These are phyloP conservation scores for Drosophila sechellia DNA, from an alignment of 1,140 invertebrate species.

Conservation along the genomic window DNA sequence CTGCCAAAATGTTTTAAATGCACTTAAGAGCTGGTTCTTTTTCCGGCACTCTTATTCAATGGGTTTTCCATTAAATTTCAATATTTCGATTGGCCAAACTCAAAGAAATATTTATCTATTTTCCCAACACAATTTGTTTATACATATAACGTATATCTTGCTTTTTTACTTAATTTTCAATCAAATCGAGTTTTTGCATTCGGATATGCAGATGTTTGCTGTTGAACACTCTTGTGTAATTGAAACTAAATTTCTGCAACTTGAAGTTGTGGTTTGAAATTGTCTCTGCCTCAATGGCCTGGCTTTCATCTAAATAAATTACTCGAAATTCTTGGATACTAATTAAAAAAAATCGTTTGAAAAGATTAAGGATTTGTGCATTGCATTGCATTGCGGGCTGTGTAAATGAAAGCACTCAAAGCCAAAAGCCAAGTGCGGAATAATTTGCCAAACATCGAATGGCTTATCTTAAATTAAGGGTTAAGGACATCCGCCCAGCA, in stretches of 20 bases:
- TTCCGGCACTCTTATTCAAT: slow-evolving; percentile 10
- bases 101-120: slow-evolving; percentile 30
- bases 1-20: slow-evolving; percentile 56
- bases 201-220: slow-evolving; percentile 4
- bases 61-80: slow-evolving; percentile 45
- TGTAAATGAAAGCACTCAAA: slow-evolving; percentile 32
- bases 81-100: slow-evolving; percentile 25
- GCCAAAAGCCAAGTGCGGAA: slow-evolving; percentile 25
- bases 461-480: slow-evolving; percentile 17
- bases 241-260: slow-evolving; percentile 30
- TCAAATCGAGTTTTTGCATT: slow-evolving; percentile 13
- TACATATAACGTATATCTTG: background rate
- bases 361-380: slow-evolving; percentile 37
- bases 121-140: slow-evolving; percentile 27
- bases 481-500: background rate
- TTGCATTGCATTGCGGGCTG: slow-evolving; percentile 18
- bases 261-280: slow-evolving; percentile 32
- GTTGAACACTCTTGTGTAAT: slow-evolving; percentile 22
- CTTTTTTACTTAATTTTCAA: slow-evolving; percentile 38
- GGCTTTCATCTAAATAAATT: slow-evolving; percentile 49
- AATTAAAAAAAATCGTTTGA: slow-evolving; percentile 46
- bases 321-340: slow-evolving; percentile 42
- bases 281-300: slow-evolving; percentile 23
- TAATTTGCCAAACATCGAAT: slow-evolving; percentile 38
- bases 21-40: slow-evolving; percentile 14